Evolutionary conservation across 2,888 invertebrate genomes (phyloP).

Genomic region (Sepiola atlantica): DNA sequence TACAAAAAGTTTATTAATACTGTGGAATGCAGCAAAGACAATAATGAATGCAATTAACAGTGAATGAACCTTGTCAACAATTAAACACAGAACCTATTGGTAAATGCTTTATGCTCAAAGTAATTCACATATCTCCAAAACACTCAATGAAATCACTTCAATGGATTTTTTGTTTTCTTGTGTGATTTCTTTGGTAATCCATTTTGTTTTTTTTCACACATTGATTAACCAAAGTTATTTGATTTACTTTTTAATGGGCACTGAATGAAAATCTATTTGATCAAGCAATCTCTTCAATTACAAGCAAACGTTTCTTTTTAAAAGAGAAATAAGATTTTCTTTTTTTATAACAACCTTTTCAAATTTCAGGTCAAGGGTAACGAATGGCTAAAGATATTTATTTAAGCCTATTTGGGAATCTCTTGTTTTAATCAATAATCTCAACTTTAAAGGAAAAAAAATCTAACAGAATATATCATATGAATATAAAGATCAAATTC

Average conservation of each 20-base stretch:
- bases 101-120: conserved; percentile 4
- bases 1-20: neutral
- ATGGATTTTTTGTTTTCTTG: neutral
- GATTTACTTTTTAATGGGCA: neutral
- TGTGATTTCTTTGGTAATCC: neutral
- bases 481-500: no score
- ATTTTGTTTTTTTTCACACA: neutral
- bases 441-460: no score
- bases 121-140: conserved; percentile 7
- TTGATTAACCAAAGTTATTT: neutral
- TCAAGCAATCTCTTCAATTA: neutral
- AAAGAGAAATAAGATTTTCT: neutral
- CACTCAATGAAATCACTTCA: neutral
- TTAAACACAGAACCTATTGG: neutral
- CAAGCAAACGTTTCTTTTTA: neutral
- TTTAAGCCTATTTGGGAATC: no score
- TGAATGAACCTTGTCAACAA: neutral
- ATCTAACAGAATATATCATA: no score
- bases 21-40: neutral
- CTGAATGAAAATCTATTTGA: neutral
- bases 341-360: neutral
- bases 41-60: neutral
- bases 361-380: neutral
- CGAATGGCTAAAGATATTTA: no score
- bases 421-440: no score